A percentile compares a stretch with the other conserved stretches of the same genome.
These are phyloP conservation scores for Mus pahari DNA, from an alignment of 2,113 vertebrate genomes.

Conservation along the genomic window DNA sequence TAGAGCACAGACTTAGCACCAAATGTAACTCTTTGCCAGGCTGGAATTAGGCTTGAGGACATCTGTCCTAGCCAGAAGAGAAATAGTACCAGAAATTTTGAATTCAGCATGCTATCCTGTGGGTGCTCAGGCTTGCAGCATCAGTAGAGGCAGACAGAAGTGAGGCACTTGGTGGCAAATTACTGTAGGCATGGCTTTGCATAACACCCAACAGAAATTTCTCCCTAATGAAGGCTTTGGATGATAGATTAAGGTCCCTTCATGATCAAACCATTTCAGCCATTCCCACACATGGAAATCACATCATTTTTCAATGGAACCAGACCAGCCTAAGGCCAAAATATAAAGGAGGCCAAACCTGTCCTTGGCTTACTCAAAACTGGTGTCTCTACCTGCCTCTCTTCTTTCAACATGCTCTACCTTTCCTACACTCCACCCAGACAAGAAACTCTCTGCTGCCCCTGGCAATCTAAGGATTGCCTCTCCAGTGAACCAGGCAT, in stretches of 20 bases:
- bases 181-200: conserved; percentile 47
- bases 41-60: conserved; percentile 53
- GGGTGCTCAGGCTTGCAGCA: conserved; percentile 71
- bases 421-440: neutral
- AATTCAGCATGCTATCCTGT: neutral
- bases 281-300: conserved; percentile 55
- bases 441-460: neutral
- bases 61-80: conserved; percentile 54
- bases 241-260: conserved; percentile 58
- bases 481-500: neutral
- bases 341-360: conserved; percentile 66
- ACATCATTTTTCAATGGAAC: neutral
- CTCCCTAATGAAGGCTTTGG: conserved; percentile 72
- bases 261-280: conserved; percentile 67
- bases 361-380: conserved; percentile 27
- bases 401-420: conserved; percentile 47
- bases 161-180: conserved; percentile 58
- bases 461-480: conserved; percentile 8
- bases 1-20: neutral
- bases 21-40: conserved; percentile 14
- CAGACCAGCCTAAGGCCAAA: conserved; percentile 50
- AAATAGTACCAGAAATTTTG: conserved; percentile 35
- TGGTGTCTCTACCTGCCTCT: conserved; percentile 16
- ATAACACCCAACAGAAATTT: conserved; percentile 2
- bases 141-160: neutral